These are phyloP conservation scores for Strigops habroptila DNA, from an alignment of 2,113 vertebrate genomes.

Conservation along the genomic window DNA sequence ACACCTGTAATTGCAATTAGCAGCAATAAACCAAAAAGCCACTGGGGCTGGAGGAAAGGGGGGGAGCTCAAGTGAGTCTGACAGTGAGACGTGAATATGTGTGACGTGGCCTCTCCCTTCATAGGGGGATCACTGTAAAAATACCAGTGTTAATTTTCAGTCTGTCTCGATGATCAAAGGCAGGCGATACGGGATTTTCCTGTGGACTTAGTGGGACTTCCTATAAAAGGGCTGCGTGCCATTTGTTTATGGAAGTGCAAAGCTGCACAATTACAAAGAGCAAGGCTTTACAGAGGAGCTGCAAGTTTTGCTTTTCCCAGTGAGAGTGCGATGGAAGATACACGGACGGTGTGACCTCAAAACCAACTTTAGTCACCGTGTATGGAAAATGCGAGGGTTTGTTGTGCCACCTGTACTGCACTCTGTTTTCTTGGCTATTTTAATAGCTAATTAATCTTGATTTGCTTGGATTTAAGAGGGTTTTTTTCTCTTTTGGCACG, in stretches of 20 bases:
- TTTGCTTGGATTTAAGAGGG: slow-evolving; percentile 73
- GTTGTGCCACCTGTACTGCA: slow-evolving; percentile 65
- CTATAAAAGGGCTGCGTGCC: neutral
- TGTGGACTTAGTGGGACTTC: slow-evolving; percentile 17
- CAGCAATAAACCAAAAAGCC: neutral
- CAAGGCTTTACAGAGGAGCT: slow-evolving; percentile 5
- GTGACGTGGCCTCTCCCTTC: neutral
- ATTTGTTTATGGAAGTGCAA: slow-evolving; percentile 54
- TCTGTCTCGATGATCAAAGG: slow-evolving; percentile 58
- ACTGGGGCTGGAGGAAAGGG: neutral
- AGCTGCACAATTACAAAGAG: neutral
- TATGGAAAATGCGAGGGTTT: neutral
- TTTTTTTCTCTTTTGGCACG: slow-evolving; percentile 71
- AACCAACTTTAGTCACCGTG: neutral
- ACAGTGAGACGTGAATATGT: neutral
- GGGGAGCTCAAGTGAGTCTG: neutral
- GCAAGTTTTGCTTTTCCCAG: slow-evolving; percentile 55
- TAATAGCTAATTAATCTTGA: slow-evolving; percentile 82
- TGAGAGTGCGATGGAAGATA: slow-evolving; percentile 37
- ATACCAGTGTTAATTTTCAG: neutral
- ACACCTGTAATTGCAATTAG: neutral
- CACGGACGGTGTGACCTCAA: neutral
- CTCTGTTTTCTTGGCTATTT: slow-evolving; percentile 57
- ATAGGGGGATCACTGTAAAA: neutral
- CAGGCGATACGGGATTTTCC: slow-evolving; percentile 40